Base-by-base conservation (phyloP, 2,888 invertebrate genomes). In the Papilio elwesi region DNA sequence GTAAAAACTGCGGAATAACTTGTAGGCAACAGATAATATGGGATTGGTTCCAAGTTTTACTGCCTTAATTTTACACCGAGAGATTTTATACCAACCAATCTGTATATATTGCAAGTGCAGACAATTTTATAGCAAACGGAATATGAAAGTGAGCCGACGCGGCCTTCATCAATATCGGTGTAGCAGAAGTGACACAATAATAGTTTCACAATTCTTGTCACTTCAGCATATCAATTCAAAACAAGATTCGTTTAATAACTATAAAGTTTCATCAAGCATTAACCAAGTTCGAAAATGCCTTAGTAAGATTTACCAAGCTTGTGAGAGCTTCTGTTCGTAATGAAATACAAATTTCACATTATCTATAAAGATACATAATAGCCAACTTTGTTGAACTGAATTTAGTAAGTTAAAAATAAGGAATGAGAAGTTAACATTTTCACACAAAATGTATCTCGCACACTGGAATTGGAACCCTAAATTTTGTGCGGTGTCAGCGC, bases 1-100 rank as follows among this genome's bases (percentile, higher is more conserved):
- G 66, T 53, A 53, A 53, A 53, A 12, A 67, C 66, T 52, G 52
- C 38, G 53, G 15, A 53, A 53, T 67, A 53, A 53, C 66, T 67
- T 67, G 66, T 67, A 67, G 66, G 43, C 66, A 53, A 67, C 38
- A 53, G 51, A 67, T 53, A 67, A 67, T 53, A 67, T 67, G 66
- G 53, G 66, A 67, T 67, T 67, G 66, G 52, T 53, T 67, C 53
- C 38, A 53, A 67, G 43, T 67, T 67, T 66, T 43, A 43, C 43
- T 52, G 51, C 51, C 16, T 53, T 67, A 38, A 67, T 67, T 67
- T 67, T 53, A 52, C 65, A 51, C 51, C 36, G 65, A 49, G n/a
- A 48, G 36, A 48, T 65, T 65, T 65, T 36, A 65, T 51, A 36
- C 26, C 36, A 65, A 52, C 51, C 49, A 65, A 57, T 57, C 57